Conservation (phyloP, 2,888 invertebrate genomes). For the Antheraea assamensis region DNA sequence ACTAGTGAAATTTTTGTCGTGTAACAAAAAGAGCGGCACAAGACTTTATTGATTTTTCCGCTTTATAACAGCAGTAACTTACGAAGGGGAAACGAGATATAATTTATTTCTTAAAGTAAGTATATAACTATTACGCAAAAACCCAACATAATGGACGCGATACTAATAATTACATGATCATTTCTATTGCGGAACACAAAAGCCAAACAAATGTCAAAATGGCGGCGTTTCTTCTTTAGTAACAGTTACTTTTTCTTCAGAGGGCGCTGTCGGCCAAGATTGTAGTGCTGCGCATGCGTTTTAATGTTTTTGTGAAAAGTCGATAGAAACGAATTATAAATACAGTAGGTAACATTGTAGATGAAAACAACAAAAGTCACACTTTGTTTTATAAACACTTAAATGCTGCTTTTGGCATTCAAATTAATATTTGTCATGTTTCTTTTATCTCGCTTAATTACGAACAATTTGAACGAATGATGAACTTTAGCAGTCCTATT, state of each 20-base stretch:
- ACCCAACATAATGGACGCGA: slow-evolving; percentile 44
- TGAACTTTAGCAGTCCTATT: background rate
- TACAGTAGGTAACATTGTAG: background rate
- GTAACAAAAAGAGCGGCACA: slow-evolving; percentile 77
- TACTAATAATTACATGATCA: slow-evolving; percentile 62
- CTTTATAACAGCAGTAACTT: slow-evolving; percentile 50
- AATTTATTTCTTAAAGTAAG: slow-evolving; percentile 39
- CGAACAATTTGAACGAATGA: background rate
- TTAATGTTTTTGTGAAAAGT: slow-evolving; percentile 52
- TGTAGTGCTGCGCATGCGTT: slow-evolving; percentile 67
- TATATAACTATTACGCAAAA: slow-evolving; percentile 45
- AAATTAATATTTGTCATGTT: too few species aligned
- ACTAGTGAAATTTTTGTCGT: slow-evolving; percentile 48
- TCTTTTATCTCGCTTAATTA: background rate
- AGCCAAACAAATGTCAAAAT: slow-evolving; percentile 83
- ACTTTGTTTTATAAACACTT: too few species aligned
- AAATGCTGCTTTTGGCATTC: too few species aligned
- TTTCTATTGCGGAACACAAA: slow-evolving; percentile 69
- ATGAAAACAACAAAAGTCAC: too few species aligned
- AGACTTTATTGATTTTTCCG: slow-evolving; percentile 73
- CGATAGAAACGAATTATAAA: slow-evolving; percentile 37
- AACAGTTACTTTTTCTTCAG: slow-evolving; percentile 51
- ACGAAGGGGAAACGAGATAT: slow-evolving; percentile 46
- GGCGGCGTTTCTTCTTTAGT: slow-evolving; percentile 71
- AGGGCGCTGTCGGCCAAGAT: slow-evolving; percentile 54